These are phyloP conservation scores for Ascidia mentula DNA, from an alignment of 23 tunicate genomes.

Conservation along the genomic window DNA sequence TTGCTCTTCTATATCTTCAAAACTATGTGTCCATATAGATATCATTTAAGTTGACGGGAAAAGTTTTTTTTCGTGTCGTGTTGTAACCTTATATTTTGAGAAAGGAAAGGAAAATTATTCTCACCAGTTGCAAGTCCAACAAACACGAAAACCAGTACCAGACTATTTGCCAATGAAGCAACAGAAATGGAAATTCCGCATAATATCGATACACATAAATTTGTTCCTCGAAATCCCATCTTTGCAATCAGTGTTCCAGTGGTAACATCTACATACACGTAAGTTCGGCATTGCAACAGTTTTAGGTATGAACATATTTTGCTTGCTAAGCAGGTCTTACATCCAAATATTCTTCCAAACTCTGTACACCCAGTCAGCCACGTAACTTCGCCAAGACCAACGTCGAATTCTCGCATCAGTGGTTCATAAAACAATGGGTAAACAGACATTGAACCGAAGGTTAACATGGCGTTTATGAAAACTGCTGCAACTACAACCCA, in stretches of 20 bases:
- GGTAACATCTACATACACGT: neutral
- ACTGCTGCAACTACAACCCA: constrained; percentile 6
- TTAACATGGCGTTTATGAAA: neutral
- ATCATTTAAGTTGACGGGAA: too few relatives aligned
- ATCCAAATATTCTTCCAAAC: neutral
- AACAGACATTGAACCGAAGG: neutral
- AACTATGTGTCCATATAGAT: too few relatives aligned
- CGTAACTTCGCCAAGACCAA: constrained; percentile 22
- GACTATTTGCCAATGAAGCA: neutral
- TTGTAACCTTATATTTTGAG: too few relatives aligned
- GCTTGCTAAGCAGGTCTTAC: neutral
- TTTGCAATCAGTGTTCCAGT: neutral
- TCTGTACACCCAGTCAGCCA: constrained; percentile 23
- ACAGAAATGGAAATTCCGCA: neutral
- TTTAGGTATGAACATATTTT: neutral
- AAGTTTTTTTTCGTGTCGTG: too few relatives aligned
- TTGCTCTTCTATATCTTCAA: too few relatives aligned
- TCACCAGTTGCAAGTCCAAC: constrained; percentile 3
- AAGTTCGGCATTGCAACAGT: neutral
- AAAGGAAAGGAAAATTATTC: too few relatives aligned
- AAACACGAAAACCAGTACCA: neutral
- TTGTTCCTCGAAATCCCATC: constrained; percentile 5
- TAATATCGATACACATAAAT: neutral
- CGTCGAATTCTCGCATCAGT: constrained; percentile 17
- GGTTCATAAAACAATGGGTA: constrained; percentile 26